Evolutionary conservation across 1,140 invertebrate genomes (phyloP), one percentile per base, ranked within the genome.

Genomic region (Heliconius himera): DNA sequence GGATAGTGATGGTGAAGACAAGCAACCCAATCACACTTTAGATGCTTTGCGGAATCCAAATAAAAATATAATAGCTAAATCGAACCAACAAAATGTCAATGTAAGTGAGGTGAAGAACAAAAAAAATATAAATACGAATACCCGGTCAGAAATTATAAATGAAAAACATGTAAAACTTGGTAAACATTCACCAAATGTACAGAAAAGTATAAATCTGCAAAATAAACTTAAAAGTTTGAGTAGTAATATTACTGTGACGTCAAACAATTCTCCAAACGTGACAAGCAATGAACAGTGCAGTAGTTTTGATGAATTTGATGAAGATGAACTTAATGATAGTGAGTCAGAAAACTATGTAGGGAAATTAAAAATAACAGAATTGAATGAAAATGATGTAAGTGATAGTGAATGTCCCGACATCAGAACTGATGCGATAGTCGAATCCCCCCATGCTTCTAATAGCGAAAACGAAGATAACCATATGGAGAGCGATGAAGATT

Each of bases 301-400:
- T n/a, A 56, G 20, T 60, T 77, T 72, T 78, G 76, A 85, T 38
- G 79, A 87, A 71, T 73, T 82, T 73, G 77, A 84, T 74, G 79
- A 82, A 26, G 77, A 85, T 26, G 78, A 88, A 72, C 83, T 81
- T 36, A 75, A 79, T 60, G 86, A 87, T n/a, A 89, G 85, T 79
- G 89, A 88, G 18, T 81, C 86, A 11, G 90, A 91, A 16, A 79
- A 83, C 70, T 74, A 76, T 75, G 46, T 77, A 51, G 85, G 83
- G 2, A 86, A 83, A 83, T 84, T 91, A n/a, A 89, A 90, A 82
- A 90, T 93, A 18, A 88, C 87, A 49, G 90, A 93, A 85, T 56
- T 91, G 11, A 86, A 84, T 78, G 90, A 92, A 70, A 83, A 89
- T 22, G 74, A 83, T 26, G 49, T 54, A 26, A 87, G 81, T 70